Evolutionary conservation across 2,113 vertebrate genomes (phyloP).

Genomic region (Peromyscus californicus): DNA sequence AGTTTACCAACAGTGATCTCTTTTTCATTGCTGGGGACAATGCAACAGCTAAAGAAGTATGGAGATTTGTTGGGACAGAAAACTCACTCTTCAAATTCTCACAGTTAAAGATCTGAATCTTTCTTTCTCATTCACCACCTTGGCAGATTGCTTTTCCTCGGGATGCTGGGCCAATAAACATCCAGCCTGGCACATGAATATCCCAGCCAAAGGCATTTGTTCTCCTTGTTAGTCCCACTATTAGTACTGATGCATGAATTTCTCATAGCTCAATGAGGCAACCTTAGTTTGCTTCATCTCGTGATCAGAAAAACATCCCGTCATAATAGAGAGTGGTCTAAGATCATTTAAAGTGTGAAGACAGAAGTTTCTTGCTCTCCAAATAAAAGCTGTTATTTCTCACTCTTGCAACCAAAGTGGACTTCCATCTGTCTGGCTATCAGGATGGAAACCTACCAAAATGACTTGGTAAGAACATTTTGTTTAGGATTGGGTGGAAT

Average conservation of each 20-base stretch:
- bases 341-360: neutral
- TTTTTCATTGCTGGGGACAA: neutral
- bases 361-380: neutral
- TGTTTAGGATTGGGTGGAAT: neutral
- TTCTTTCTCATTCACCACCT: neutral
- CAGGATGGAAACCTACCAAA: neutral
- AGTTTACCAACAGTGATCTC: neutral
- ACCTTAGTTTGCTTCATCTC: neutral
- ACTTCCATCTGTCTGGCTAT: neutral
- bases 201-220: neutral
- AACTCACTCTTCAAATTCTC: neutral
- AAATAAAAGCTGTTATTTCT: neutral
- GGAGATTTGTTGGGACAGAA: rapidly evolving
- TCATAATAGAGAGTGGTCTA: neutral
- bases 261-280: neutral
- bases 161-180: neutral
- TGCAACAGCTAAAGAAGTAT: neutral
- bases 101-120: neutral
- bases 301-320: neutral
- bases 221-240: no score
- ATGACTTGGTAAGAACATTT: neutral
- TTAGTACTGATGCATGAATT: neutral
- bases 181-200: neutral
- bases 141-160: neutral
- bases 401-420: neutral